Evolutionary conservation across 2,797 vertebrate genomes (phyloP).

Genomic region (Neosalanx taihuensis): DNA sequence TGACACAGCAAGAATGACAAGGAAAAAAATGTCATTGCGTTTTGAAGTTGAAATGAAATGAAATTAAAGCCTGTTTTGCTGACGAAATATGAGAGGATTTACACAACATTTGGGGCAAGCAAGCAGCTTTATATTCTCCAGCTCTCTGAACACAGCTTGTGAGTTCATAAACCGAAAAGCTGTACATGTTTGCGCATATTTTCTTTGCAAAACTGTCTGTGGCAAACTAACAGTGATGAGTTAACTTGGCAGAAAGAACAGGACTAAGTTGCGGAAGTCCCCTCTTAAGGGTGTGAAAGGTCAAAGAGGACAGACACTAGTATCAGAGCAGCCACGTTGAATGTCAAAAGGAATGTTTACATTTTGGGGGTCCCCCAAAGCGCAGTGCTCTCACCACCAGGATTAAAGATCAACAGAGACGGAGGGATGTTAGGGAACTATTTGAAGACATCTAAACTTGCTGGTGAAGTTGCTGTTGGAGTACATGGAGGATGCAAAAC

Average conservation of each 20-base stretch:
- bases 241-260: slow-evolving; percentile 45
- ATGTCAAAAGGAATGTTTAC: slow-evolving; percentile 49
- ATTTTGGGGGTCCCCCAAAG: slow-evolving; percentile 16
- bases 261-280: slow-evolving; percentile 50
- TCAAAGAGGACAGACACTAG: slow-evolving; percentile 36
- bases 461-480: slow-evolving; percentile 20
- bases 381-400: slow-evolving; percentile 1
- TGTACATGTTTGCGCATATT: slow-evolving; percentile 16
- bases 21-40: neutral
- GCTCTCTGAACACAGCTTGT: slow-evolving; percentile 1
- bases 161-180: neutral
- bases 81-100: neutral
- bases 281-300: slow-evolving; percentile 39
- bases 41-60: neutral
- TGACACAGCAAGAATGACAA: neutral
- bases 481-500: slow-evolving; percentile 16
- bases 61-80: neutral
- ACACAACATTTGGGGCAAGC: neutral
- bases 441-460: slow-evolving; percentile 21
- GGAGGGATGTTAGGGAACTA: slow-evolving; percentile 3
- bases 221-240: slow-evolving; percentile 27
- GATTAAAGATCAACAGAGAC: slow-evolving; percentile 9
- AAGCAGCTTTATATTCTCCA: neutral
- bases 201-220: slow-evolving; percentile 30
- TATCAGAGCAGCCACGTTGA: slow-evolving; percentile 47